Percentiles rank a stretch among this genome's conserved stretches.
Evolutionary conservation across 2,888 invertebrate species (phyloP).

Genomic region (Phaonia tiefii): DNA sequence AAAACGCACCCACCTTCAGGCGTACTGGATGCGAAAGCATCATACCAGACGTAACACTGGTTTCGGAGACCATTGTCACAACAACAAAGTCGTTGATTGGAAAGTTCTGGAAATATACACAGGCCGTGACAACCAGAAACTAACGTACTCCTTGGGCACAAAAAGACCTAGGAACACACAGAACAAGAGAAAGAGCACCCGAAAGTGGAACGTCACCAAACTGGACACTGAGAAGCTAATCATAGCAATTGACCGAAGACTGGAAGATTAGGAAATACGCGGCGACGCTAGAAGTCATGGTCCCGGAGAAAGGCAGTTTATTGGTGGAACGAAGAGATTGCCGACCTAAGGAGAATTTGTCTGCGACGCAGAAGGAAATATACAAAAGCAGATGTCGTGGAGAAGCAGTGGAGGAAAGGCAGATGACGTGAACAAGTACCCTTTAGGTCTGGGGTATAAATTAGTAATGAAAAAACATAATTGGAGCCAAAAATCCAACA

Average conservation of each 20-base stretch:
- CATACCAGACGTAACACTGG: conserved; percentile 49
- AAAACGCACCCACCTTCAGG: conserved; percentile 39
- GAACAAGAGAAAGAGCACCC: not conserved
- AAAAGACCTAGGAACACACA: not conserved
- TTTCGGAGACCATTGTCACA: conserved; percentile 24
- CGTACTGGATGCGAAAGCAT: conserved; percentile 48
- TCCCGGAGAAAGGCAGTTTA: not conserved
- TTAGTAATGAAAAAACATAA: too few relatives aligned
- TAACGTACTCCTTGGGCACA: not conserved
- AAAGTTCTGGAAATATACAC: conserved; percentile 49
- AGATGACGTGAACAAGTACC: too few relatives aligned
- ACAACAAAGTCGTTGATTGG: conserved; percentile 35
- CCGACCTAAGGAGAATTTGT: not conserved
- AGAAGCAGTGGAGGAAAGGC: not conserved
- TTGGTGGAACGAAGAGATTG: not conserved
- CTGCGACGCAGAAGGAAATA: not conserved
- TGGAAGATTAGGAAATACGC: not conserved
- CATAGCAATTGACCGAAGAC: not conserved
- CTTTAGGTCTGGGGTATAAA: too few relatives aligned
- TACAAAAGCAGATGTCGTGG: not conserved
- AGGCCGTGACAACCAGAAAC: conserved; percentile 49
- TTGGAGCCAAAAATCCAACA: too few relatives aligned
- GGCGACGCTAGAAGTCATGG: not conserved
- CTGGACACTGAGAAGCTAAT: not conserved
- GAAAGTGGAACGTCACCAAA: conserved; percentile 26